Base-by-base conservation (phyloP, 2,113 vertebrate species). In the Scytalopus superciliaris region DNA sequence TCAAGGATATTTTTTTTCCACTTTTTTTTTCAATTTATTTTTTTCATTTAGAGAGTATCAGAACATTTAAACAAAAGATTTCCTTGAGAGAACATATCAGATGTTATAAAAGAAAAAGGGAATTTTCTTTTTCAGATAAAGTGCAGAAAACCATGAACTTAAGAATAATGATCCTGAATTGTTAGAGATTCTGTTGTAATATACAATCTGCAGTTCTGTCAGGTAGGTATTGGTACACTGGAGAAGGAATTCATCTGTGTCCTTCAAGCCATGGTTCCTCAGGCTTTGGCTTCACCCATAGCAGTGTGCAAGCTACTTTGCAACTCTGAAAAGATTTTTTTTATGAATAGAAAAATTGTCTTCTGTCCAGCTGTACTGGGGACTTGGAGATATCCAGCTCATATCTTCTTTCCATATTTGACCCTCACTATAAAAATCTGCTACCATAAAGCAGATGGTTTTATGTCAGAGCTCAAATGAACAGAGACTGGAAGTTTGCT, bases 21-120 rank as follows among this genome's bases (percentile, higher is more conserved):
- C 13, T 73, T 84, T 0, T 0, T 52, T 42, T 39, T 76, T 39
- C 19, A 45, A 4, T 28, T 16, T 6, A 7, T 21, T 42, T 28
- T 42, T 17, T 39, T 50, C 37, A 47, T 30, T 49, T 19, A 47
- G 6, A 83, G 93, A 88, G 66, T 57, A 57, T 12, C 7, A 62
- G 19, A 86, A 50, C 8, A 49, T 45, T 87, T 73, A 73, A 88
- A 30, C 14, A 73, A 69, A 79, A 57, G 0, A 2, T 37, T 47
- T 94, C 49, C 14, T 30, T 42, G 11, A 66, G 19, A 31, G 2
- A 90, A 15, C 3, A 25, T 49, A 42, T 23, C 3, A 52, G 12
- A 3, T 57, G 6, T 9, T 14, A 39, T 33, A 17, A 70, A 72
- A 87, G 15, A 68, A 57, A 31, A 55, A 33, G 10, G 16, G 5